phyloP scores from a whole-genome alignment of 2,113 vertebrate species.

The Barbus barbus region DNA sequence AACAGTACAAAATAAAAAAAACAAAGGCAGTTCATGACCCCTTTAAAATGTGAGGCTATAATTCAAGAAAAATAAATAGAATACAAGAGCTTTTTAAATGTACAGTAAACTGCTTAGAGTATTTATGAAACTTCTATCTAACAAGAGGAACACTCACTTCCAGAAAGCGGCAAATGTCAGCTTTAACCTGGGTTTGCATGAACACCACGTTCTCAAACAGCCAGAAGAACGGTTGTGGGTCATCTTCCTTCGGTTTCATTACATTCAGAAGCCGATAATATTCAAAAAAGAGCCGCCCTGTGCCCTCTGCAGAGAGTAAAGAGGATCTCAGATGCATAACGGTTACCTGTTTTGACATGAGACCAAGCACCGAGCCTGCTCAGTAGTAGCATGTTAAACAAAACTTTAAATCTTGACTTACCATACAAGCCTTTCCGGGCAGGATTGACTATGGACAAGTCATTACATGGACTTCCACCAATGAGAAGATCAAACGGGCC shows the following conservation, averaged over 20 bases:
- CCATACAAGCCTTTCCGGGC: constrained; percentile 87
- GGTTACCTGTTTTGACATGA: neutral
- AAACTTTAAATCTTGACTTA: constrained; percentile 58
- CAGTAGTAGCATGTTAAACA: neutral
- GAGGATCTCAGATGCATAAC: neutral
- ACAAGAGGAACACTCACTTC: constrained; percentile 75
- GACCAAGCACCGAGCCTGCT: no score
- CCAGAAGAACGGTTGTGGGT: constrained; percentile 91
- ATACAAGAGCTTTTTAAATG: neutral
- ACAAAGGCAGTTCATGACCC: no score
- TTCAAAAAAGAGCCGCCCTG: constrained; percentile 90
- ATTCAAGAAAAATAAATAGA: no score
- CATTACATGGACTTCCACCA: constrained; percentile 90
- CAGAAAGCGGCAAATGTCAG: constrained; percentile 90
- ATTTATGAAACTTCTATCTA: neutral
- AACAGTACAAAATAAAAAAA: no score
- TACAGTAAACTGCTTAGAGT: neutral
- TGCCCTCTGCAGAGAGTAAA: constrained; percentile 79
- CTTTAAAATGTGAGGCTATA: no score
- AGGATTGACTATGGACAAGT: constrained; percentile 87
- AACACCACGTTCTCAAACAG: constrained; percentile 93
- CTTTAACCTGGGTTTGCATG: constrained; percentile 86
- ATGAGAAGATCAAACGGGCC: constrained; percentile 95
- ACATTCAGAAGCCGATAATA: constrained; percentile 88
- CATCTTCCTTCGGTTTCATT: constrained; percentile 83